Percentiles rank a stretch among this genome's conserved stretches.
phyloP scores from a whole-genome alignment of 2,888 invertebrate genomes.

The Sesia bembeciformis region DNA sequence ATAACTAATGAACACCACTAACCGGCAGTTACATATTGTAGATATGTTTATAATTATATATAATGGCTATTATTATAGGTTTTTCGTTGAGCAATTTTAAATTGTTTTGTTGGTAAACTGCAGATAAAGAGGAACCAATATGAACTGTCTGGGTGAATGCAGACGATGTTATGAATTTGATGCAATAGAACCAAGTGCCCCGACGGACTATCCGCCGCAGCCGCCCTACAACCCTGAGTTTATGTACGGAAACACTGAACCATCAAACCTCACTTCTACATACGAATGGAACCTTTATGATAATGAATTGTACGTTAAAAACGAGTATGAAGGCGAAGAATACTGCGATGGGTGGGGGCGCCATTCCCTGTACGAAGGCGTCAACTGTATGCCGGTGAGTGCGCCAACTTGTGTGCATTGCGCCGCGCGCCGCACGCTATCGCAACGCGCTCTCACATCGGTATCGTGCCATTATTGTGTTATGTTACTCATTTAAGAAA shows the following conservation, averaged over 20 bases:
- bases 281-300: conserved; percentile 25
- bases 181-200: conserved; percentile 36
- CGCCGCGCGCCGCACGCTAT: conserved; percentile 29
- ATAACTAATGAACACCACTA: no score
- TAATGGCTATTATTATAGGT: no score
- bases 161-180: conserved; percentile 32
- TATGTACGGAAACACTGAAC: conserved; percentile 28
- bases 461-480: conserved; percentile 17
- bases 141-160: conserved; percentile 54
- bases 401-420: conserved; percentile 37
- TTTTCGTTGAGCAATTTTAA: no score
- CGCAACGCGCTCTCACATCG: conserved; percentile 24
- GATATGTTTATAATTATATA: no score
- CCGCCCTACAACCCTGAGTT: conserved; percentile 60
- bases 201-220: conserved; percentile 45
- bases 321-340: conserved; percentile 28
- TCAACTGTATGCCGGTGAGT: conserved; percentile 63
- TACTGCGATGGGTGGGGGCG: conserved; percentile 37
- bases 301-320: conserved; percentile 24
- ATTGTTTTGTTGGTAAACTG: not conserved
- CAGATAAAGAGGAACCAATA: conserved; percentile 18
- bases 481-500: conserved; percentile 8
- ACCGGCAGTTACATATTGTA: no score
- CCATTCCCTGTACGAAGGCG: conserved; percentile 63
- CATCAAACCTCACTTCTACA: conserved; percentile 16